Conservation (phyloP, 2,888 invertebrate species). For the Baronia brevicornis region DNA sequence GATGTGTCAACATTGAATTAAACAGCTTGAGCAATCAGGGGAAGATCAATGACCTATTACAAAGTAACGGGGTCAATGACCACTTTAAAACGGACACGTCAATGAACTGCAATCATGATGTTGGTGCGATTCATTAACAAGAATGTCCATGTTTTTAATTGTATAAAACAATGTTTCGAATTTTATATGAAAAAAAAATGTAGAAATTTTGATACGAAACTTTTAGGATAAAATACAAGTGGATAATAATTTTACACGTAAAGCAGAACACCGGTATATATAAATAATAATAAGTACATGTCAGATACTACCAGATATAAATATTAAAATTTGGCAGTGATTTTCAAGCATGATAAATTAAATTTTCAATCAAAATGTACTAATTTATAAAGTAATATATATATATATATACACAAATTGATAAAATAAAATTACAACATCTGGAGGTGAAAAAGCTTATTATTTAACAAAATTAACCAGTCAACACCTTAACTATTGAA, state of each 20-base stretch:
- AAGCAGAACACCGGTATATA: constrained; percentile 7
- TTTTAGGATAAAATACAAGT: too few relatives aligned
- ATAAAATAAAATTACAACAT: constrained; percentile 5
- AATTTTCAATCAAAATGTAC: constrained; percentile 54
- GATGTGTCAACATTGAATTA: too few relatives aligned
- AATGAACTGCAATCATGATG: too few relatives aligned
- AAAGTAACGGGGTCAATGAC: too few relatives aligned
- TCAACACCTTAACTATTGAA: constrained; percentile 6
- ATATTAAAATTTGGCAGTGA: constrained; percentile 53
- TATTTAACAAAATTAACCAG: not conserved
- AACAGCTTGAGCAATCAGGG: too few relatives aligned
- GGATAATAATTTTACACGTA: too few relatives aligned
- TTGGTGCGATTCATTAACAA: too few relatives aligned
- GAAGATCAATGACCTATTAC: too few relatives aligned
- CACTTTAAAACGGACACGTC: too few relatives aligned
- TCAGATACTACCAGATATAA: constrained; percentile 42
- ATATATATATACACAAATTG: constrained; percentile 13
- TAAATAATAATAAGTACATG: constrained; percentile 53
- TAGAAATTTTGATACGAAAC: constrained; percentile 5
- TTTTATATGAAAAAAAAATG: constrained; percentile 13
- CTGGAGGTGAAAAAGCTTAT: constrained; percentile 4
- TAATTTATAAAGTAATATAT: constrained; percentile 28
- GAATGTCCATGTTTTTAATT: too few relatives aligned
- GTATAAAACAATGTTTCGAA: too few relatives aligned
- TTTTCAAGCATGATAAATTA: constrained; percentile 43